Evolutionary conservation across 2,888 invertebrate species (phyloP), one percentile per base, ranked within the genome.

Genomic region (Meiosimyza decipiens): DNA sequence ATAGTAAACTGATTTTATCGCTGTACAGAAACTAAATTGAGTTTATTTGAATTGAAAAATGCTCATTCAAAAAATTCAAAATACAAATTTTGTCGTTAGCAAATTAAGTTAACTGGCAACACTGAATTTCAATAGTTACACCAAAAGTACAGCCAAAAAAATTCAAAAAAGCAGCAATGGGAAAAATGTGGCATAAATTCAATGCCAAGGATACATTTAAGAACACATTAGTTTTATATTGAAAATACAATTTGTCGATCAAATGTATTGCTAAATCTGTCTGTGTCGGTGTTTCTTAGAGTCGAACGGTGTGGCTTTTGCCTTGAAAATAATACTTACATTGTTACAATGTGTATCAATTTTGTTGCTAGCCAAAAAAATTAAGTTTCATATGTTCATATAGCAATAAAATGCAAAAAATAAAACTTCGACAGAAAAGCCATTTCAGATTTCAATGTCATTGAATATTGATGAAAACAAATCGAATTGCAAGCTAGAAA

Each of bases 391-490:
- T 40, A 40, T 40, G 40, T 40, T 9, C 40, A 0, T 40, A 40
- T 40, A 40, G 6, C 9, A 40, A 40, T 9, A 40, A 40, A 40
- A 40, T 9, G 1, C 1, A 40, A 40, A 40, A 40, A 40, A 7
- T 9, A 40, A 40, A 40, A 40, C 9, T 6, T 28, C 6, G 9
- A 40, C 40, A 40, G 40, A 40, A 40, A 40, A 40, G 22, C 55
- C 22, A 60, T 51, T 52, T 3, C 16, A 64, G 51, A 54, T 71
- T 74, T 74, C 68, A 73, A 68, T 73, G 73, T 69, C 73, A 73
- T 73, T 73, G 74, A 74, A 74, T 74, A 73, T 73, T 75, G 71
- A 75, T 75, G 73, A 70, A 71, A 75, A 69, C 67, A 73, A 73
- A 75, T 75, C 66, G 73, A 69, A 71, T 73, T 71, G 50, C 50